Conservation (phyloP, 2,113 vertebrate species). For the Percina caprodes region DNA sequence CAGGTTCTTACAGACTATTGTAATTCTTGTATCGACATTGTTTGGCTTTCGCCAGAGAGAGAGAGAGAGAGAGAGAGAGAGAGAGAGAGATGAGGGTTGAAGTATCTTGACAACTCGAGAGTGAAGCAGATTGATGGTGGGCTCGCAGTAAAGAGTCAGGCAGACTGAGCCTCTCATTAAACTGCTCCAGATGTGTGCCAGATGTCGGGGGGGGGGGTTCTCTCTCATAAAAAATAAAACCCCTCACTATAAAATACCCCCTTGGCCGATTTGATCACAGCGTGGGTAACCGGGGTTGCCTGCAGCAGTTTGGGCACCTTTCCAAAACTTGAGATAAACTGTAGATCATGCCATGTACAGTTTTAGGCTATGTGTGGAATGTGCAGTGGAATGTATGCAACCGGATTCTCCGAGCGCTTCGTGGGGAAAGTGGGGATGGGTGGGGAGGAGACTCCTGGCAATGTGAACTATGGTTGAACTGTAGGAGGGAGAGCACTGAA, state of each 20-base stretch:
- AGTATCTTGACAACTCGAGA: conserved; percentile 38
- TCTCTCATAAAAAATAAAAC: conserved; percentile 35
- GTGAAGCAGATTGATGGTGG: conserved; percentile 37
- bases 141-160: conserved; percentile 43
- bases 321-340: conserved; percentile 24
- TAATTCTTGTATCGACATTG: conserved; percentile 29
- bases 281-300: conserved; percentile 20
- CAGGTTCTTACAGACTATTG: conserved; percentile 30
- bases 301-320: conserved; percentile 27
- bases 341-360: conserved; percentile 33
- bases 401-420: conserved; percentile 32
- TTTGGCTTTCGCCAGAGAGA: conserved; percentile 41
- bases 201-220: conserved; percentile 63
- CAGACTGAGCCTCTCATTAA: conserved; percentile 74
- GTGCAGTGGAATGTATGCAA: conserved; percentile 38
- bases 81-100: conserved; percentile 24
- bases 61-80: conserved; percentile 19
- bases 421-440: conserved; percentile 19
- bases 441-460: conserved; percentile 46
- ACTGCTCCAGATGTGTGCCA: conserved; percentile 76
- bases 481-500: conserved; percentile 65
- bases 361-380: conserved; percentile 41
- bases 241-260: background rate
- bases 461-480: conserved; percentile 76
- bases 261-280: conserved; percentile 19